Base-by-base conservation (phyloP, 30 jellyfish, hydroid and myxozoan genomes). In the Catostylus mosaicus region DNA sequence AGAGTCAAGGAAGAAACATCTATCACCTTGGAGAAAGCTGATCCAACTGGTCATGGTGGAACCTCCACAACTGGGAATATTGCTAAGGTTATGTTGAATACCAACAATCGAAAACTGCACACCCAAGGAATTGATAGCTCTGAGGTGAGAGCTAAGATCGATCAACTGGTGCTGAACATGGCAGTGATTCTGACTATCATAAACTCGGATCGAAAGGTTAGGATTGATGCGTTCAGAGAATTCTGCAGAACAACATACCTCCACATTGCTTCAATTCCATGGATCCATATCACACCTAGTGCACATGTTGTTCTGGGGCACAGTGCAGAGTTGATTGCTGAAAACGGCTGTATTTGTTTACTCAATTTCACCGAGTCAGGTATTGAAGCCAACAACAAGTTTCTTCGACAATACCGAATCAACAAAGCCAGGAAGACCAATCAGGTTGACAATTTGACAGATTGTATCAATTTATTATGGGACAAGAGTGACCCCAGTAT, bases 31-130 rank as follows among this genome's bases (percentile, higher is more conserved):
- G 82, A 70, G 36, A 70, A 38, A 45, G 31, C 82, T 30, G 82
- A 70, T 45, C 82, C 82, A 32, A 70, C 82, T 45, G 74, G 82
- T 10, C 78, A 47, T 73, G 77, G 78, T 71, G 83, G 76, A 14
- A 71, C 73, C 11, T 71, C 83, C 33, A 71, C 76, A 35, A 71
- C 83, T 71, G 85, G 50, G 30, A 73, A 46, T 27, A 73, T 69
- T 43, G 85, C 75, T 29, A 48, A 45, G 77, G 40, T 30, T 34
- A 68, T 68, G 68, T 16, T 68, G 65, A 68, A 68, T 30, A 30
- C 82, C 67, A 38, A 68, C 68, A 30, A 68, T 24, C 34, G 82
- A 18, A 11, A 9, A 30, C 66, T 68, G 68, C 67, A 3, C 14
- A 68, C 82, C 12, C 50, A 73, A 45, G 75, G 85, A 23, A 73